Evolutionary conservation across 2,888 invertebrate species (phyloP), one percentile per base, ranked within the genome.

Genomic region (Clitarchus hookeri): DNA sequence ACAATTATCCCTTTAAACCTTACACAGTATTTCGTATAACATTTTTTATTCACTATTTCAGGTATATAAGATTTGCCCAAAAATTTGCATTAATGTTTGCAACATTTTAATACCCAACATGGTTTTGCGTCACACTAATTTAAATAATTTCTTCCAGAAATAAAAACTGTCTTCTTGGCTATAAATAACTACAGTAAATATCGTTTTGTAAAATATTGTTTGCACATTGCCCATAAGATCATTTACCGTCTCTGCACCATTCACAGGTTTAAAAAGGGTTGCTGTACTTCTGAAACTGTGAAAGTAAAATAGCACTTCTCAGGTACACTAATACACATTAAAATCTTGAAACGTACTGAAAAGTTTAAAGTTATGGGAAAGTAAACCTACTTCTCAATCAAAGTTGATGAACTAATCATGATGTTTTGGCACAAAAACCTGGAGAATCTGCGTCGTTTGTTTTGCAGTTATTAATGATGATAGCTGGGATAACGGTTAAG

Each of bases 371-470:
- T 11, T 65, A 65, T 8, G 11, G 48, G 6, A 48, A 48, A 65
- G n/a, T 16, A 65, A 65, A 65, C 0, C n/a, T 65, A 65, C 8
- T 16, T 6, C 19, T 53, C 53, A 19, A 53, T 53, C 53, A 19
- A 53, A 53, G 19, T 12, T 23, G 65, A 65, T 65, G 8, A 65
- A 65, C 3, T 65, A 65, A 65, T 65, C 16, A 1, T 65, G 65
- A 65, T 65, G 65, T 65, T 65, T 65, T 65, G 65, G 65, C 65
- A 65, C 65, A 65, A 65, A 65, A 65, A 65, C 65, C 65, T n/a
- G 65, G 65, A 23, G 65, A 0, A 48, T 48, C 65, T 65, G 65
- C 65, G 65, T 65, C 23, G 16, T 65, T 65, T 6, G 65, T 16
- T n/a, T 65, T 65, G 65, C 65, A 65, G 65, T 53, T 53, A 53